These are phyloP conservation scores for Pseudochirops cupreus DNA, from an alignment of 2,797 vertebrate species.

Conservation along the genomic window DNA sequence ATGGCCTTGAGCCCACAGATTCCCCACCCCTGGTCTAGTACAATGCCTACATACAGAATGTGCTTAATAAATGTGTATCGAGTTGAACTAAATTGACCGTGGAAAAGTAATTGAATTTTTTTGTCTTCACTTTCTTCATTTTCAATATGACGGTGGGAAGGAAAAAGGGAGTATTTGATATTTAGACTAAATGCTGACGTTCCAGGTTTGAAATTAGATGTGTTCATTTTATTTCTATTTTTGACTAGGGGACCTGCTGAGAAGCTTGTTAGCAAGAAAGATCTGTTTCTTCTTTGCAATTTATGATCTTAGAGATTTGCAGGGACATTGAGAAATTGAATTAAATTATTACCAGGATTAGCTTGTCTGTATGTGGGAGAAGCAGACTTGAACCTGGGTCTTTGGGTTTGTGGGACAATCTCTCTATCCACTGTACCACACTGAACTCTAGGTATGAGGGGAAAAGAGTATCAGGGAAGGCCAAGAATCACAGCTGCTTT, in stretches of 20 bases:
- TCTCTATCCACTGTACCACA: not conserved
- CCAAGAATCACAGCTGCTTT: not conserved
- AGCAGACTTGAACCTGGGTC: not conserved
- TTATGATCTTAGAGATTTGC: not conserved
- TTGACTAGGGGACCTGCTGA: not conserved
- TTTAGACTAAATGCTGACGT: not conserved
- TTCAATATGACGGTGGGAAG: not conserved
- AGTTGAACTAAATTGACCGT: not conserved
- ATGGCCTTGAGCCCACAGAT: too few relatives aligned
- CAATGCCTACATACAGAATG: not conserved
- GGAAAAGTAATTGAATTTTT: not conserved
- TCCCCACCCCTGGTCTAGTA: not conserved
- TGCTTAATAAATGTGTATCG: not conserved
- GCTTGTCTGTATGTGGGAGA: not conserved
- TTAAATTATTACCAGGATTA: not conserved
- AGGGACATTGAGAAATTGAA: not conserved
- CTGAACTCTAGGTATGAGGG: not conserved
- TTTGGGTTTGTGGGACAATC: not conserved
- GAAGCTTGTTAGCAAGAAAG: not conserved
- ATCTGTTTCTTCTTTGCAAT: not conserved
- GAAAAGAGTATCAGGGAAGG: not conserved
- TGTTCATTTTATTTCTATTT: not conserved
- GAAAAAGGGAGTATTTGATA: not conserved
- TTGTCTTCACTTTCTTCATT: conserved; percentile 20
- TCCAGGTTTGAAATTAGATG: not conserved